Conservation (phyloP, 2,113 vertebrate species). For the Lepus americanus region DNA sequence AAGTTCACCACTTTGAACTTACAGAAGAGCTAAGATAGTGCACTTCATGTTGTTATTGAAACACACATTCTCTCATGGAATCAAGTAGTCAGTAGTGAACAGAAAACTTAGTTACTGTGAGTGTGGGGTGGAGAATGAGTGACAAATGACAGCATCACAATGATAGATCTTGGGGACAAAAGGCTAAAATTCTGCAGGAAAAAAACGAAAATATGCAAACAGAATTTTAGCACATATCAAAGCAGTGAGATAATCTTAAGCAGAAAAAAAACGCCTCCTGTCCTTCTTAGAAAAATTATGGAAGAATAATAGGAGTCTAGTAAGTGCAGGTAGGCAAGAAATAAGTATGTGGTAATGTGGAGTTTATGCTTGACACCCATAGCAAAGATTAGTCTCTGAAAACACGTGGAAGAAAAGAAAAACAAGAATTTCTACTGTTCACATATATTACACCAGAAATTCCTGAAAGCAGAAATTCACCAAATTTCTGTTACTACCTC, state of each 20-base stretch:
- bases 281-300: neutral
- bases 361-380: neutral
- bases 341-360: neutral
- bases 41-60: neutral
- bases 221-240: neutral
- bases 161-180: neutral
- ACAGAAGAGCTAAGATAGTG: neutral
- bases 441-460: conserved; percentile 29
- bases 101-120: conserved; percentile 6
- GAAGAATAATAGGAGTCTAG: neutral
- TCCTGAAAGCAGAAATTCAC: conserved; percentile 37
- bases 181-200: neutral
- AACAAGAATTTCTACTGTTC: neutral
- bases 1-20: neutral
- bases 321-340: neutral
- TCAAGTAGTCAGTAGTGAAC: neutral
- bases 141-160: neutral
- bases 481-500: conserved; percentile 18
- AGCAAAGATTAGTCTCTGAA: neutral
- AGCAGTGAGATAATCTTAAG: neutral
- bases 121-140: neutral
- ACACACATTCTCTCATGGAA: neutral
- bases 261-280: neutral
- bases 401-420: neutral
- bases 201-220: conserved; percentile 11